Conservation (phyloP, 2,888 invertebrate species). For the Heteromyza rotundicornis region DNA sequence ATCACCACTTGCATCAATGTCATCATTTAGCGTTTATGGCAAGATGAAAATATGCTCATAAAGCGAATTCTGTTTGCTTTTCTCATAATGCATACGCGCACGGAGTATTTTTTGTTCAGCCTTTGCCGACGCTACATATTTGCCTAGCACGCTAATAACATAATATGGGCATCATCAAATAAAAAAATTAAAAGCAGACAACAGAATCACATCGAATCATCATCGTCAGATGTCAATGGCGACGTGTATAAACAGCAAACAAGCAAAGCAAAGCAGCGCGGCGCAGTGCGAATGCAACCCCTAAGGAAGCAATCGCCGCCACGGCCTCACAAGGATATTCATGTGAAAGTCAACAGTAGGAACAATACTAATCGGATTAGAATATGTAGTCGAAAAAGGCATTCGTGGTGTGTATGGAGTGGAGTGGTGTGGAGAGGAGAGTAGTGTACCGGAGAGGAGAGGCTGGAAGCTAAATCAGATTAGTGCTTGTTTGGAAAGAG, state of each 20-base stretch:
- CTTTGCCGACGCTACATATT: conserved; percentile 33
- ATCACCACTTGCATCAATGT: neutral
- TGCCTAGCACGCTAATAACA: conserved; percentile 56
- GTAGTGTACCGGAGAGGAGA: neutral
- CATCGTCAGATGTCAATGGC: conserved; percentile 26
- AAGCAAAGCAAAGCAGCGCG: conserved; percentile 9
- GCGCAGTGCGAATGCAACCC: conserved; percentile 34
- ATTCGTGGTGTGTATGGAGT: conserved; percentile 21
- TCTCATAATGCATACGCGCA: conserved; percentile 40
- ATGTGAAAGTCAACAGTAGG: conserved; percentile 57
- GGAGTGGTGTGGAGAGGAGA: no score
- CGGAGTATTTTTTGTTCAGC: neutral
- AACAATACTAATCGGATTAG: conserved; percentile 56
- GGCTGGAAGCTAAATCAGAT: conserved; percentile 33
- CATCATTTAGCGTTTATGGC: neutral
- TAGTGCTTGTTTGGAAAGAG: conserved; percentile 48
- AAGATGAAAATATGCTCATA: conserved; percentile 19
- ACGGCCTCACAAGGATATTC: conserved; percentile 18
- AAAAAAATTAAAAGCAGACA: conserved; percentile 18
- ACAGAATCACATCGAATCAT: conserved; percentile 19
- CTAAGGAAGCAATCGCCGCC: conserved; percentile 28
- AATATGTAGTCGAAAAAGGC: conserved; percentile 37
- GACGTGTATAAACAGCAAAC: conserved; percentile 39
- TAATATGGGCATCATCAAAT: conserved; percentile 30
- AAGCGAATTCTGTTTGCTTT: conserved; percentile 41